A percentile compares a stretch with the other conserved stretches of the same genome.
Conservation (phyloP, 1,140 invertebrate species). For the Limonius californicus region DNA sequence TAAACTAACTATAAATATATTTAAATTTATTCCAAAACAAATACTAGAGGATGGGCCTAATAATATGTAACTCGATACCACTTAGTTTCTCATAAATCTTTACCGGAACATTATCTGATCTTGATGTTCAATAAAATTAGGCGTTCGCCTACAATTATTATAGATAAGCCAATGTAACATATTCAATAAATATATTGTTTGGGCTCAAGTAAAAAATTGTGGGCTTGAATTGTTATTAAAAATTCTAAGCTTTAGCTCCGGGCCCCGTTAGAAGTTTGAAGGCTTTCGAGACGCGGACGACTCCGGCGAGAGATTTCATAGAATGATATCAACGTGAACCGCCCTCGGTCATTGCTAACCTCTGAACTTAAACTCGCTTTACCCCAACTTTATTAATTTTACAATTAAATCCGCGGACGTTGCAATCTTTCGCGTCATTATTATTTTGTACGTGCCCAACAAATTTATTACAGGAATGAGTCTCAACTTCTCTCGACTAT, state of each 20-base stretch:
- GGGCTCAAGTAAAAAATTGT: constrained; percentile 12
- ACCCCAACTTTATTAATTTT: constrained; percentile 25
- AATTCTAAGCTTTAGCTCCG: constrained; percentile 18
- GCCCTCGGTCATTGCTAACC: constrained; percentile 16
- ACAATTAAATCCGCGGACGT: constrained; percentile 23
- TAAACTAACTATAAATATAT: constrained; percentile 10
- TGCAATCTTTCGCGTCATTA: constrained; percentile 15
- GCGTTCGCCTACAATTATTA: constrained; percentile 23
- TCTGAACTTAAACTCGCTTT: constrained; percentile 19
- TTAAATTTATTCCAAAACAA: constrained; percentile 29
- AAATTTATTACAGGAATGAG: constrained; percentile 24
- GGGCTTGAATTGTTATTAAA: constrained; percentile 22
- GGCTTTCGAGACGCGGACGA: constrained; percentile 17
- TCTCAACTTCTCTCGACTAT: constrained; percentile 15
- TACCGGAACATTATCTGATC: constrained; percentile 12
- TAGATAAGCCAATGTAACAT: constrained; percentile 21
- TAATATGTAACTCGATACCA: constrained; percentile 24
- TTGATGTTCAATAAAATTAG: constrained; percentile 15
- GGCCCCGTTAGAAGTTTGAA: constrained; percentile 19
- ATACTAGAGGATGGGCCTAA: constrained; percentile 25
- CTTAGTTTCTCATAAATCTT: constrained; percentile 26
- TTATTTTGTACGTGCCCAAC: constrained; percentile 18
- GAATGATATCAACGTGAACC: constrained; percentile 21
- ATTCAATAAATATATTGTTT: constrained; percentile 18
- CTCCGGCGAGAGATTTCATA: constrained; percentile 22